phyloP scores from a whole-genome alignment of 1,140 invertebrate species.

The Ridgeia piscesae region DNA sequence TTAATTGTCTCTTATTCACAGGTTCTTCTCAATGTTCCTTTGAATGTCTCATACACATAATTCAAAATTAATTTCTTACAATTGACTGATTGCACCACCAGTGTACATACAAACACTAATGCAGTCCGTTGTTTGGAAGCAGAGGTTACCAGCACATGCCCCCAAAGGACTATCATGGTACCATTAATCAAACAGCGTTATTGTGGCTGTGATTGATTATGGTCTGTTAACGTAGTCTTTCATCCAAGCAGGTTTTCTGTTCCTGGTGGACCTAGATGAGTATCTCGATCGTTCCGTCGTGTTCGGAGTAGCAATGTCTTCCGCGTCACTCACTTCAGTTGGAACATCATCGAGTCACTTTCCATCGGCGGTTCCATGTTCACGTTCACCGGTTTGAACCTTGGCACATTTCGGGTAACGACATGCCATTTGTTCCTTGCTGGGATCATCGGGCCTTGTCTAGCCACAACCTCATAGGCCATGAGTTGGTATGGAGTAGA shows the following conservation, averaged over 20 bases:
- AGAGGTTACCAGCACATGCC: constrained; percentile 11
- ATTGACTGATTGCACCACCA: no score
- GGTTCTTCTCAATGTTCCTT: no score
- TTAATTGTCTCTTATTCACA: no score
- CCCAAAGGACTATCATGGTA: constrained; percentile 9
- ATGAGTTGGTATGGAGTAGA: not conserved
- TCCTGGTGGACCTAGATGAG: no score
- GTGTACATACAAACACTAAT: not conserved
- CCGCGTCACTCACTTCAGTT: not conserved
- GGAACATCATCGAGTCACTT: not conserved
- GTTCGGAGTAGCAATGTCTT: not conserved
- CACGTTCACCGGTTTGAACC: not conserved
- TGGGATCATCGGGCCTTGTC: not conserved
- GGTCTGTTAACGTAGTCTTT: no score
- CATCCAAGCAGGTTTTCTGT: no score
- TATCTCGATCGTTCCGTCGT: no score
- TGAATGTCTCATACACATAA: no score
- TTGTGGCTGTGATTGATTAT: no score
- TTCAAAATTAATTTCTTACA: no score
- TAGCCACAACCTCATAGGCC: not conserved
- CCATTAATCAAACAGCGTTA: no score
- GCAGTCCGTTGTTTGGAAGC: not conserved
- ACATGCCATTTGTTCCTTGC: not conserved
- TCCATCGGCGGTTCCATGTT: not conserved
- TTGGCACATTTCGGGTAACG: not conserved